phyloP scores from a whole-genome alignment of 1,140 invertebrate genomes.

The Brachionus manjavacas region DNA sequence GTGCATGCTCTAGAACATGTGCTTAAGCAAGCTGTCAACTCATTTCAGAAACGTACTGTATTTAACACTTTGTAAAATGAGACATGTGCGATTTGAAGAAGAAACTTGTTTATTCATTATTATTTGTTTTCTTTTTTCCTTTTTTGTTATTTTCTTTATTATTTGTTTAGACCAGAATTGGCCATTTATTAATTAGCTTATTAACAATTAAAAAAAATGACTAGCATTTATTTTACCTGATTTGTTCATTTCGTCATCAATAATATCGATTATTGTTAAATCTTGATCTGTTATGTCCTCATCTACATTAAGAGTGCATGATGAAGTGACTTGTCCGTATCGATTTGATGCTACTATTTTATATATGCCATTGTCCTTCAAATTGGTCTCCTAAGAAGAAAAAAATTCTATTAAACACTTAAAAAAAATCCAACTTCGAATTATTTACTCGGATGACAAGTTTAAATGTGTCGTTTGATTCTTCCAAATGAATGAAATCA shows the following conservation, averaged over 20 bases:
- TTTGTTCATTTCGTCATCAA: slow-evolving; percentile 16
- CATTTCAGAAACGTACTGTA: no score
- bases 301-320: background rate
- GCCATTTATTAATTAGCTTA: no score
- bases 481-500: slow-evolving; percentile 26
- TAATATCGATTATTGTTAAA: slow-evolving; percentile 37
- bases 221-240: background rate
- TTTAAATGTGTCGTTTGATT: slow-evolving; percentile 1
- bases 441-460: slow-evolving; percentile 25
- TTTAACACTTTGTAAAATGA: no score
- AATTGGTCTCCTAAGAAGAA: background rate
- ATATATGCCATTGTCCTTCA: slow-evolving; percentile 5
- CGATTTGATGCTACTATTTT: slow-evolving; percentile 20
- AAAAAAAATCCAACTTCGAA: background rate
- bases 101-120: no score
- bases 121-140: no score
- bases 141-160: no score
- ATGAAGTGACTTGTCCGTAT: background rate
- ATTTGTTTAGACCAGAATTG: no score
- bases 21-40: no score
- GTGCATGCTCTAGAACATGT: no score
- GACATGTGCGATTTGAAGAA: no score
- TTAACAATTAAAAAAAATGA: no score
- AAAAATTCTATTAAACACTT: background rate
- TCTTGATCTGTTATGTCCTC: slow-evolving; percentile 40